A percentile compares a stretch with the other conserved stretches of the same genome.
Evolutionary conservation across 2,888 invertebrate species (phyloP).

Genomic region (Nymphalis c-album): DNA sequence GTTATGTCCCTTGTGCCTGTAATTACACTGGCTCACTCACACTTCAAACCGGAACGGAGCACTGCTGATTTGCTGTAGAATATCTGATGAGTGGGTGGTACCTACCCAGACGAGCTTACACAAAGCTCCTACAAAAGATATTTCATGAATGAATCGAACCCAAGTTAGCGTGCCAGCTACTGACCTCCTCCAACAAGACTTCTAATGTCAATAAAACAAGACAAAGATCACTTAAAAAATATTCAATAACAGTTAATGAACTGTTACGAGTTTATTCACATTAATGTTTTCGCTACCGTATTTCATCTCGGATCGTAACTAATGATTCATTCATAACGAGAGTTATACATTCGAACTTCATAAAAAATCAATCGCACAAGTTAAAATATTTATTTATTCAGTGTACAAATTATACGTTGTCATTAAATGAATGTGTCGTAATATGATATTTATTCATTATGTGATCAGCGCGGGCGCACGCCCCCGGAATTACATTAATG

Average conservation of each 20-base stretch:
- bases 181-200: too few relatives aligned
- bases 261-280: neutral
- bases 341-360: conserved; percentile 14
- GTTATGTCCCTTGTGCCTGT: too few relatives aligned
- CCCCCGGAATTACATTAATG: conserved; percentile 36
- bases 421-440: conserved; percentile 35
- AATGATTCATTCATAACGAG: conserved; percentile 10
- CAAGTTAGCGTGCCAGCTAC: too few relatives aligned
- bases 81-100: too few relatives aligned
- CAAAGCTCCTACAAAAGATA: too few relatives aligned
- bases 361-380: conserved; percentile 26
- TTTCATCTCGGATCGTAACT: neutral
- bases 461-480: conserved; percentile 22
- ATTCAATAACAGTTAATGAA: neutral
- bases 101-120: too few relatives aligned
- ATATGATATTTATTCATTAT: conserved; percentile 39
- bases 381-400: conserved; percentile 37
- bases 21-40: too few relatives aligned
- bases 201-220: too few relatives aligned
- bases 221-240: too few relatives aligned
- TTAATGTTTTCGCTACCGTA: neutral
- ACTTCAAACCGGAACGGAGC: too few relatives aligned
- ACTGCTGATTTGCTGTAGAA: too few relatives aligned
- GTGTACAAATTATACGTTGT: conserved; percentile 40
- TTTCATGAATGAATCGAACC: too few relatives aligned